Percentiles rank a stretch among this genome's conserved stretches.
Evolutionary conservation across 2,888 invertebrate species (phyloP).

Genomic region (Agrotis clavis): DNA sequence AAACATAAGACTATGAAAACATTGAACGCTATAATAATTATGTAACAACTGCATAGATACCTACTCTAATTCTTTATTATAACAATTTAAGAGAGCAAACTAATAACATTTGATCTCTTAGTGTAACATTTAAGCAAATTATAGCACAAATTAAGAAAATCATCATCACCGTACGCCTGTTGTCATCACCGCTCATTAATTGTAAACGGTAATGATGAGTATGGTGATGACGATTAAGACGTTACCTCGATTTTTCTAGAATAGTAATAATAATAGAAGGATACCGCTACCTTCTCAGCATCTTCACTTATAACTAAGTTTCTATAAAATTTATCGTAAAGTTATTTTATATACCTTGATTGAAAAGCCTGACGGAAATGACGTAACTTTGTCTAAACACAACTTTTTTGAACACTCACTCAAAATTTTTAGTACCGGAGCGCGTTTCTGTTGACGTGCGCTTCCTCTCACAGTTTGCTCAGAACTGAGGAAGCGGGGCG

Average conservation of each 20-base stretch:
- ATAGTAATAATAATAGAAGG: neutral
- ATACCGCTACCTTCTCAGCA: neutral
- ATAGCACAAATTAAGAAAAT: neutral
- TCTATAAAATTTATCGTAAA: neutral
- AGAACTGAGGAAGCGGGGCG: neutral
- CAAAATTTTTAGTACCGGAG: neutral
- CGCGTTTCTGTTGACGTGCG: neutral
- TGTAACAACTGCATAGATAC: too few species aligned
- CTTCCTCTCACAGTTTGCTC: neutral
- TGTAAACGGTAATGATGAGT: neutral
- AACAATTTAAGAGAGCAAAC: too few species aligned
- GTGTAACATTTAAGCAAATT: too few species aligned
- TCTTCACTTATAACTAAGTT: neutral
- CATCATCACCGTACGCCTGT: neutral
- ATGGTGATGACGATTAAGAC: too few species aligned
- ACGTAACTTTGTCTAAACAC: neutral
- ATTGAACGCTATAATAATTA: neutral
- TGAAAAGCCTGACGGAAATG: neutral
- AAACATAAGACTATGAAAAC: neutral
- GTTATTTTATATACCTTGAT: neutral
- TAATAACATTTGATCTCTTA: too few species aligned
- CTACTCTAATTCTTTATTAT: too few species aligned
- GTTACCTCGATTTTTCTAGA: neutral
- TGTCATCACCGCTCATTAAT: slow-evolving; percentile 1
- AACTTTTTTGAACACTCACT: neutral